Evolutionary conservation across 2,113 vertebrate species (phyloP), one percentile per base, ranked within the genome.

Genomic region (Brachypodius melanocephalos): DNA sequence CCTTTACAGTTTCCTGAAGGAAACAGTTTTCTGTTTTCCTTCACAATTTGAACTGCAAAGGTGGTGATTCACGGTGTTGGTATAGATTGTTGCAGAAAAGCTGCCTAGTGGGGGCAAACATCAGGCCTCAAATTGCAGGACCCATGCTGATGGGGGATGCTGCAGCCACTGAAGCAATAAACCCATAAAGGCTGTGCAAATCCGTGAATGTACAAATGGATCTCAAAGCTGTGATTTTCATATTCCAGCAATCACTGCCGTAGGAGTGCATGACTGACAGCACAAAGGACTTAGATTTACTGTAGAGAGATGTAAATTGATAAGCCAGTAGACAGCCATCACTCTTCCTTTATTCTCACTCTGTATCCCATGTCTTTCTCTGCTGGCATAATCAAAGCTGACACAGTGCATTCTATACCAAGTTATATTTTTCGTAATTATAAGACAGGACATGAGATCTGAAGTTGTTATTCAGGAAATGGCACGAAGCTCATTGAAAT

Each of bases 281-380:
- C 92, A 91, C 62, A 80, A 85, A 96, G 52, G 90, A 76, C 55
- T 81, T 76, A 48, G 68, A 95, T 96, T 89, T 90, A 81, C 81
- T 88, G 84, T 48, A 88, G 94, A 96, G 66, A 94, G 91, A 95
- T 92, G 85, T 81, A 95, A 96, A 96, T 95, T 97, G 94, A 93
- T 94, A 97, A 96, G 87, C 46, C 82, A 29, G 71, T 71, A 89
- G 80, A 88, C 86, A 88, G 78, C 85, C 88, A 74, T 89, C 90
- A 93, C 82, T 96, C 81, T 80, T 81, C 51, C 43, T 95, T 96
- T 91, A 86, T 93, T 95, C 51, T 72, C 36, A 80, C 85, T 81
- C 74, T 91, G 48, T 85, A 94, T 88, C 79, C 72, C 67, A 32
- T 62, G 75, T 92, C 74, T 57, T 59, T 65, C 80, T 92, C 75